Conservation (phyloP, 2,797 vertebrate genomes). For the Lithobates sylvaticus region DNA sequence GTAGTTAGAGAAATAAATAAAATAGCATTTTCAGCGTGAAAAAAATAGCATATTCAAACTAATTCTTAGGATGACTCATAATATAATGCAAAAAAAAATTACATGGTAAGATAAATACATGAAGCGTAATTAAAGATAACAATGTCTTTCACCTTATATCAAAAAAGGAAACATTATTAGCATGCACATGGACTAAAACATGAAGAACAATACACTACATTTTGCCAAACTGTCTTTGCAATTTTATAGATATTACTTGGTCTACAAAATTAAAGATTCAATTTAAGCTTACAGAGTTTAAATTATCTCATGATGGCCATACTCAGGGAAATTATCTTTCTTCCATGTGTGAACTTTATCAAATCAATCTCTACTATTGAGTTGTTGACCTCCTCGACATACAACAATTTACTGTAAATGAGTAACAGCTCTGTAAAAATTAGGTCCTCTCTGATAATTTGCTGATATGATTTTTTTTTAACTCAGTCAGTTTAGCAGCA, state of each 20-base stretch:
- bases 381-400: constrained; percentile 20
- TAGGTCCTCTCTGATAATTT: constrained; percentile 10
- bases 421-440: constrained; percentile 9
- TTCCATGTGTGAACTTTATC: constrained; percentile 22
- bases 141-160: too few relatives aligned
- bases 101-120: too few relatives aligned
- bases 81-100: too few relatives aligned
- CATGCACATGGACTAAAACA: too few relatives aligned
- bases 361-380: constrained; percentile 42
- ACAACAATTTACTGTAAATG: constrained; percentile 29
- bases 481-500: not conserved
- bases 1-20: too few relatives aligned
- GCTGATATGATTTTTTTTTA: not conserved
- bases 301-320: not conserved
- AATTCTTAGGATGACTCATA: too few relatives aligned
- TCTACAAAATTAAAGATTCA: not conserved
- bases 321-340: constrained; percentile 17
- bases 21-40: too few relatives aligned
- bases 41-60: too few relatives aligned
- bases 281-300: constrained; percentile 11
- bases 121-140: too few relatives aligned
- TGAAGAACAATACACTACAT: too few relatives aligned
- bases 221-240: too few relatives aligned
- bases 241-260: not conserved
- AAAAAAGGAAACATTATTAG: too few relatives aligned